Evolutionary conservation across 2,113 vertebrate genomes (phyloP), one percentile per base, ranked within the genome.

Genomic region (Corythornis vintsioides): DNA sequence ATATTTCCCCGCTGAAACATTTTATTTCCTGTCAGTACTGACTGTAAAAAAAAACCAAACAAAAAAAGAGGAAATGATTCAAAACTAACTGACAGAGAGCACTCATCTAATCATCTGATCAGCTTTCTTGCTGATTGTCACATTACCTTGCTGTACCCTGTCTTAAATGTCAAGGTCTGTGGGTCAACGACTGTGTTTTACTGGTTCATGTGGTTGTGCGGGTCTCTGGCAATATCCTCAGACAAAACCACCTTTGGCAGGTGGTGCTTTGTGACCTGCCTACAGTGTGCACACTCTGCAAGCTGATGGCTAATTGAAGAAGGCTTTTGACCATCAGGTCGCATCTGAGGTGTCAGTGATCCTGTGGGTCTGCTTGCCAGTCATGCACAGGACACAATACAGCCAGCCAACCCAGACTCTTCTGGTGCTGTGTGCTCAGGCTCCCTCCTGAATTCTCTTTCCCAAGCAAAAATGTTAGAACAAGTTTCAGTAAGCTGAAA

Each of bases 21-120:
- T 45, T 4, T 13, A 88, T 86, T 72, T 91, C 61, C 57, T 82
- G 70, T 67, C 55, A 69, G 31, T 50, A 40, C 45, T 86, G 57
- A 74, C 61, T 0, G 1, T 81, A 83, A 80, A 86, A 77, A 91
- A 88, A 91, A 88, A 69, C 53, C 8, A 64, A 80, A 43, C 0
- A 4, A 42, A 38, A 43, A 42, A 69, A 87, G 69, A 43, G 82
- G 85, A 93, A 93, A 61, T 88, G 21, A 96, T 93, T 95, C 86
- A 88, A 94, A 90, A 53, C 64, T 19, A 56, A 85, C 83, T 64
- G 76, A 47, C 83, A 64, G 59, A 66, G 22, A 53, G 57, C 60
- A 60, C 79, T 83, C 79, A 90, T 88, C 60, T 25, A 69, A 53
- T 70, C 56, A 93, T 69, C 78, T 61, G 71, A 88, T 75, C 47